phyloP scores from a whole-genome alignment of 2,113 vertebrate genomes.

The Pitta sordida region DNA sequence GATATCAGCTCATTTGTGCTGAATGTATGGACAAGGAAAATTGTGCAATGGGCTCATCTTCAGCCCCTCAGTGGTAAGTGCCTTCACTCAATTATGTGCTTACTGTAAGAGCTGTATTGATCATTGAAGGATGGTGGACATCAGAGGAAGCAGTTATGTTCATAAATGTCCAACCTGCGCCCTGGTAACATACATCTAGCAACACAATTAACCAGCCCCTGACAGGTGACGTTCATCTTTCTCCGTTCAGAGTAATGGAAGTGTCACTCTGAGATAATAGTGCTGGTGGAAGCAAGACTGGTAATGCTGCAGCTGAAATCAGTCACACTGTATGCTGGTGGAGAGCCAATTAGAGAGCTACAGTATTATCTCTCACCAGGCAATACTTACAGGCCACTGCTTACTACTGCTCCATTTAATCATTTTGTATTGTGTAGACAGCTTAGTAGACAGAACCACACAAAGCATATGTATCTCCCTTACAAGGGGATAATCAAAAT shows the following conservation, averaged over 20 bases:
- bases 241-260: conserved; percentile 90
- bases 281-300: conserved; percentile 77
- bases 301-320: conserved; percentile 78
- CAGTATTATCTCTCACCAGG: conserved; percentile 73
- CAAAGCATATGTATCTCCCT: conserved; percentile 11
- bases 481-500: conserved; percentile 15
- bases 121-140: conserved; percentile 81
- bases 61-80: conserved; percentile 73
- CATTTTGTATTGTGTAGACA: conserved; percentile 50
- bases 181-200: conserved; percentile 87
- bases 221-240: conserved; percentile 96
- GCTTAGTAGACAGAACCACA: conserved; percentile 41
- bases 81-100: conserved; percentile 81
- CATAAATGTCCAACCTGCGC: conserved; percentile 85
- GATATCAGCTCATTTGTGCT: conserved; percentile 76
- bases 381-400: conserved; percentile 64
- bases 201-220: conserved; percentile 92
- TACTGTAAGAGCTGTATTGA: conserved; percentile 79
- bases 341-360: conserved; percentile 78
- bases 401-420: conserved; percentile 66
- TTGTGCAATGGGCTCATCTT: conserved; percentile 71
- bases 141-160: conserved; percentile 84
- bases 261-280: conserved; percentile 94
- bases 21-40: conserved; percentile 77
- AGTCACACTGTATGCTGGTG: conserved; percentile 69